Conservation (phyloP, 2,888 invertebrate genomes). For the Tachystola acroxantha region DNA sequence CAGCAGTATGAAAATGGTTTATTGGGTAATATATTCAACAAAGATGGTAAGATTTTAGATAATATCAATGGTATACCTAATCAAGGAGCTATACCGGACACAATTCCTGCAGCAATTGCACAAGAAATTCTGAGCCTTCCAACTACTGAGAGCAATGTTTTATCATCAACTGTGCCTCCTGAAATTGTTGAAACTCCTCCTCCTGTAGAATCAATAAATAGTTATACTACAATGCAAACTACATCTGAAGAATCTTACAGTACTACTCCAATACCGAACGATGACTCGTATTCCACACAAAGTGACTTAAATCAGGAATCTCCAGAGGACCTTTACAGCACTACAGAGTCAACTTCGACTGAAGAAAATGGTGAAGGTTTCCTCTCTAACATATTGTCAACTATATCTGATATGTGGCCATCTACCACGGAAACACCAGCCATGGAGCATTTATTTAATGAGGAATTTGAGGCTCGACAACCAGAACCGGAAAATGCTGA, state of each 20-base stretch:
- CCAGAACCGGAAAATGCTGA: slow-evolving; percentile 22
- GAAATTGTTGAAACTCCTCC: not conserved
- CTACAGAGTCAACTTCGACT: slow-evolving; percentile 23
- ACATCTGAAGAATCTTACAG: slow-evolving; percentile 9
- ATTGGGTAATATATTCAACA: slow-evolving; percentile 11
- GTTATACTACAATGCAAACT: slow-evolving; percentile 14
- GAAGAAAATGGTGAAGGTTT: slow-evolving; percentile 34
- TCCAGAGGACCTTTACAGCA: slow-evolving; percentile 1
- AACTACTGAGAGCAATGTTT: slow-evolving; percentile 1
- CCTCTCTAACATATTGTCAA: slow-evolving; percentile 50
- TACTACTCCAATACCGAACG: not conserved
- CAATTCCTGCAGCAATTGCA: too few relatives aligned
- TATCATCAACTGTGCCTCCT: not conserved
- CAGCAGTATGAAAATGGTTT: slow-evolving; percentile 14
- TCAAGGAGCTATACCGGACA: not conserved
- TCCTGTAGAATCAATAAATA: slow-evolving; percentile 1
- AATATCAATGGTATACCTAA: slow-evolving; percentile 3
- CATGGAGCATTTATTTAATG: slow-evolving; percentile 39
- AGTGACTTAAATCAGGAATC: slow-evolving; percentile 1
- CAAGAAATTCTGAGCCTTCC: slow-evolving; percentile 2
- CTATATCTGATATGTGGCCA: slow-evolving; percentile 54
- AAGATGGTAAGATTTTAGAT: slow-evolving; percentile 7
- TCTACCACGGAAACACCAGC: slow-evolving; percentile 44
- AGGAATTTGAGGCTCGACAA: slow-evolving; percentile 11
- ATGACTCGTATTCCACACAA: not conserved